Base-by-base conservation (phyloP, 2,113 vertebrate genomes). In the Scophthalmus maximus region DNA sequence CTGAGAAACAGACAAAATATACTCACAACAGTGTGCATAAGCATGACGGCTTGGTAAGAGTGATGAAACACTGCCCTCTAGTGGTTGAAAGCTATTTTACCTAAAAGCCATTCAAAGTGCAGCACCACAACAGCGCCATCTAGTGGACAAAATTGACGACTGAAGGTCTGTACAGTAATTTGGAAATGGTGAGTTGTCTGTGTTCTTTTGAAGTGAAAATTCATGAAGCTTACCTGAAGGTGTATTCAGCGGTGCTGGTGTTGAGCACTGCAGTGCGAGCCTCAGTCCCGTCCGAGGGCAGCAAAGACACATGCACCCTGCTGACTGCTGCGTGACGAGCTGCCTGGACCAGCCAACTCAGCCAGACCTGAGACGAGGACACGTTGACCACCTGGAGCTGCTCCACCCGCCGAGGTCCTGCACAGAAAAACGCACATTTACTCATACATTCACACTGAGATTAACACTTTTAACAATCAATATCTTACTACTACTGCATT, bases 401-500 rank as follows among this genome's bases (percentile, higher is more conserved):
- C 88, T 98, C 96, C 60, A 95, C 93, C 18, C 92, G 92, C 40
- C 85, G 94, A 18, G 97, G 97, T 70, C 96, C 97, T 99, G 80
- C 34, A 64, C 30, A 66, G 20, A 72, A 61, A 83, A 8, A 38
- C 22, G 1, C 12, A 23, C 27, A 36, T 0, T 0, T 3, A 27
- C 27, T 27, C 11, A n/a, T 40, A 15, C 5, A 5, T 15, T 40
- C 5, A 56, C 11, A 29, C 50, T 2, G 7, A 29, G 6, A 53
- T 0, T 4, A 23, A 51, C 49, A 17, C 25, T 32, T 30, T 40
- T 4, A 20, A 20, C 1, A 7, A 61, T n/a, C 5, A n/a, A n/a
- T n/a, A 9, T 67, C 58, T 40, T n/a, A 1, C 59, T 62, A 18
- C 47, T 6, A 9, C 20, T 29, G 6, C 40, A 38, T 27, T 50